A percentile compares a stretch with the other conserved stretches of the same genome.
These are phyloP conservation scores for Chalcis sispes DNA, from an alignment of 2,888 invertebrate genomes.

Conservation along the genomic window DNA sequence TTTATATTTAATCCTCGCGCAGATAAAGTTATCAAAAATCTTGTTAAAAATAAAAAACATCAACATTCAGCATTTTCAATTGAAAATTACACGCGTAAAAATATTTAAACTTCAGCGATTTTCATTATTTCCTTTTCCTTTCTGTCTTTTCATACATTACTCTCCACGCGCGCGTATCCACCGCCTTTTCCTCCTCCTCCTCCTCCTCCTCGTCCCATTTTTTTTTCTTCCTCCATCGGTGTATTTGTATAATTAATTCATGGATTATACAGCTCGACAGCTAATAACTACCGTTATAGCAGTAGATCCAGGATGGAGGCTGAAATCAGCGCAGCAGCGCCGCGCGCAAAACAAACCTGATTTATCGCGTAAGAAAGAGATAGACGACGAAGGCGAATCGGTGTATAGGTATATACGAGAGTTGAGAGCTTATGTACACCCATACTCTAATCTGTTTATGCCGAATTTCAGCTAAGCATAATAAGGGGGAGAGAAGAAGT, in stretches of 20 bases:
- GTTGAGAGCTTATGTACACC: conserved; percentile 14
- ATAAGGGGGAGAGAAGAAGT: conserved; percentile 47
- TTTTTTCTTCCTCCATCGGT: conserved; percentile 16
- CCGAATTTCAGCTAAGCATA: conserved; percentile 43
- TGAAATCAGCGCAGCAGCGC: conserved; percentile 3
- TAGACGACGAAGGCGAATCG: conserved; percentile 12
- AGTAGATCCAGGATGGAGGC: conserved; percentile 11
- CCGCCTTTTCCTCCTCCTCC: neutral
- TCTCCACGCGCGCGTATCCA: neutral
- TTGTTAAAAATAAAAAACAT: no score
- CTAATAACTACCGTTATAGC: conserved; percentile 61
- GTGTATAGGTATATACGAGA: no score
- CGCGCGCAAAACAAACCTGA: conserved; percentile 54
- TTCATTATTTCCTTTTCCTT: no score
- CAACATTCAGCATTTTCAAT: no score
- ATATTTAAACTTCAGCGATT: no score
- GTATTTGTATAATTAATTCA: conserved; percentile 67
- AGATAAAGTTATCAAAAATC: no score
- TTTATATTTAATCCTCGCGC: no score
- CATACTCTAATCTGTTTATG: conserved; percentile 41
- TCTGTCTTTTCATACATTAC: conserved; percentile 2
- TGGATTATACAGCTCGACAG: conserved; percentile 62
- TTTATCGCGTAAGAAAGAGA: conserved; percentile 56
- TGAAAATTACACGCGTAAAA: no score
- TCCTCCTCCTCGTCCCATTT: conserved; percentile 39